A percentile compares a stretch with the other conserved stretches of the same genome.
phyloP scores from a whole-genome alignment of 1,140 invertebrate genomes.

The Ladona fulva region DNA sequence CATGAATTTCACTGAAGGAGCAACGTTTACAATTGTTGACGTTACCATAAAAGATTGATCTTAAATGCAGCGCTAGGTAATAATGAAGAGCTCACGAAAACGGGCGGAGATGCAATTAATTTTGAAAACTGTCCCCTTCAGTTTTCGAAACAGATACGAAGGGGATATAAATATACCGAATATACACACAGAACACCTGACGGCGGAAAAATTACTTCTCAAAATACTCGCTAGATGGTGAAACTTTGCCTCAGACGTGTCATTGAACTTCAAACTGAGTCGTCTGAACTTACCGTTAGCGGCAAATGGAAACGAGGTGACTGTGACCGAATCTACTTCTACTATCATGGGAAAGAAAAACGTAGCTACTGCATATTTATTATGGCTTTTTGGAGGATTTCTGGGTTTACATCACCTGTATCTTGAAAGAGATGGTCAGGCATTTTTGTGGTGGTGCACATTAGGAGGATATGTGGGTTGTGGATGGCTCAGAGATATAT shows the following conservation, averaged over 20 bases:
- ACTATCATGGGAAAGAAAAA: conserved; percentile 45
- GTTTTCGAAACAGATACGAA: no score
- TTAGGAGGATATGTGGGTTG: conserved; percentile 76
- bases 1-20: no score
- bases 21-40: no score
- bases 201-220: background rate
- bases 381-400: conserved; percentile 79
- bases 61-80: no score
- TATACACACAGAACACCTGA: background rate
- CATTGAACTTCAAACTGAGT: background rate
- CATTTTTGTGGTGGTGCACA: conserved; percentile 77
- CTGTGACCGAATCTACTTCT: background rate
- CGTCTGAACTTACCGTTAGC: no score
- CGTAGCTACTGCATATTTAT: conserved; percentile 60
- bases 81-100: no score
- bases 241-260: background rate
- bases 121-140: no score
- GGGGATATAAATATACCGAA: no score
- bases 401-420: conserved; percentile 89
- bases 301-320: no score
- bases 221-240: background rate
- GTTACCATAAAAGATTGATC: no score
- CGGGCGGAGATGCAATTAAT: no score
- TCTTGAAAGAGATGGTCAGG: conserved; percentile 77
- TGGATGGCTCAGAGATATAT: conserved; percentile 80